phyloP scores from a whole-genome alignment of 2,797 vertebrate genomes.

The Schizopygopsis malacanthus region DNA sequence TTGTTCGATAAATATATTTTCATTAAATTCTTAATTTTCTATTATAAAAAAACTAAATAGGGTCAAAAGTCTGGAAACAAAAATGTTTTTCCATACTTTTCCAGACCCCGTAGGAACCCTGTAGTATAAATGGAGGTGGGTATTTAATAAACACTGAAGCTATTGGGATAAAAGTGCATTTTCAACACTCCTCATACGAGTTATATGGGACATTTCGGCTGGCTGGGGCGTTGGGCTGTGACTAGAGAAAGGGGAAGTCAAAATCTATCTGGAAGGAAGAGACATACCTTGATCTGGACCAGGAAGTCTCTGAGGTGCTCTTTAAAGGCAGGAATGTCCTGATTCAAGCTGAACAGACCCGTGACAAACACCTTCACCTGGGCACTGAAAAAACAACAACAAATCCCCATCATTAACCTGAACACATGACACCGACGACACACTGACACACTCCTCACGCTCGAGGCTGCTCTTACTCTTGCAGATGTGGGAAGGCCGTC shows the following conservation, averaged over 20 bases:
- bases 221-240: not conserved
- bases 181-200: not conserved
- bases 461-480: constrained; percentile 84
- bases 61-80: too few species aligned
- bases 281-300: constrained; percentile 88
- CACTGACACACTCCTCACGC: not conserved
- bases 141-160: not conserved
- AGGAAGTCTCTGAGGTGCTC: constrained; percentile 91
- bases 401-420: not conserved
- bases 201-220: not conserved
- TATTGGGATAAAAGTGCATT: not conserved
- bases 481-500: constrained; percentile 90
- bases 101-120: too few species aligned
- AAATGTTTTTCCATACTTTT: too few species aligned
- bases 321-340: constrained; percentile 92
- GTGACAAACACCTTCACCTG: constrained; percentile 93
- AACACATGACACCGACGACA: not conserved
- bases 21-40: too few species aligned
- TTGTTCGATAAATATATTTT: too few species aligned
- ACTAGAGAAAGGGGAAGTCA: not conserved
- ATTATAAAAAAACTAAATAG: too few species aligned
- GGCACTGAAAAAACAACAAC: constrained; percentile 73
- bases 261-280: not conserved
- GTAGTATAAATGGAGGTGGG: too few species aligned
- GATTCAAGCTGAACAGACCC: constrained; percentile 91